phyloP scores from a whole-genome alignment of 2,113 vertebrate species.

The Saimiri boliviensis region DNA sequence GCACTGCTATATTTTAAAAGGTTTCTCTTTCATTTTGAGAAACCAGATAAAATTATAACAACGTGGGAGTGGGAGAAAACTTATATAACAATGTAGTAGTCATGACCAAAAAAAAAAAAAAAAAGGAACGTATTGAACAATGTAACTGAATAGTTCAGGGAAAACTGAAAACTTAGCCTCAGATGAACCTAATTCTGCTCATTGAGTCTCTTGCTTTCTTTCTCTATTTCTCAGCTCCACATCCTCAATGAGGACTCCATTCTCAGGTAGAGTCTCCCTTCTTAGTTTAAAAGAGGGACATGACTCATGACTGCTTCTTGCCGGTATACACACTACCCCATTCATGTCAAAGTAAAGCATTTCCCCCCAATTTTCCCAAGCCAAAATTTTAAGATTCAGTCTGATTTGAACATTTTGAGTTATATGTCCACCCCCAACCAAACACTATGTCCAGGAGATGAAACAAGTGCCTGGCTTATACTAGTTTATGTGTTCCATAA shows the following conservation, averaged over 20 bases:
- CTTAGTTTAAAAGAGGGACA: background rate
- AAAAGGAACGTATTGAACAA: background rate
- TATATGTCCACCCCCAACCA: background rate
- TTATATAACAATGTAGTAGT: background rate
- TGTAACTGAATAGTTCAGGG: background rate
- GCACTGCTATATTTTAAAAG: slow-evolving; percentile 24
- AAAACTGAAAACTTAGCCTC: background rate
- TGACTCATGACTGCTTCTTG: background rate
- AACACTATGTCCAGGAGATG: background rate
- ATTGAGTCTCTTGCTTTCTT: background rate
- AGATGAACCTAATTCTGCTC: background rate
- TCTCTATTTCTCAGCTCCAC: background rate
- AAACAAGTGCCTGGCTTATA: background rate
- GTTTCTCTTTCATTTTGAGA: background rate
- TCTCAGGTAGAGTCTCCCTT: background rate
- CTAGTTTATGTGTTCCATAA: background rate
- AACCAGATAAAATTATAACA: background rate
- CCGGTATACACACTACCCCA: background rate
- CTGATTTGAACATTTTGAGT: background rate
- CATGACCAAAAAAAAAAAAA: background rate
- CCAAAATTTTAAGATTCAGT: background rate
- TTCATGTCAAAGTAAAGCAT: background rate
- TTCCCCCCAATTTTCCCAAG: background rate
- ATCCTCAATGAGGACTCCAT: background rate
- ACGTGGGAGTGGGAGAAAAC: too few species aligned